phyloP scores from a whole-genome alignment of 2,113 vertebrate genomes.

The Crotalus horridus region DNA sequence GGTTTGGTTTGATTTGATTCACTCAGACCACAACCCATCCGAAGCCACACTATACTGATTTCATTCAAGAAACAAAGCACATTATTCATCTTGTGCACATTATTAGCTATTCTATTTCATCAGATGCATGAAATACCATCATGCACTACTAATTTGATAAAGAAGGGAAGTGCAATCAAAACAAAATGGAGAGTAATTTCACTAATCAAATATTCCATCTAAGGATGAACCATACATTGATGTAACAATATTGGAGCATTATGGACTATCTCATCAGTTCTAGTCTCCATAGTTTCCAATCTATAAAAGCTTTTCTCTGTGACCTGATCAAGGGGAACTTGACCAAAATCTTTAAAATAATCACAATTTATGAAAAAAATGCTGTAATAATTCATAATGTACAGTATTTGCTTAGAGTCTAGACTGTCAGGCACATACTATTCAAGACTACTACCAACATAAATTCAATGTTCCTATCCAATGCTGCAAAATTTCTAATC shows the following conservation, averaged over 20 bases:
- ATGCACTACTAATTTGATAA: neutral
- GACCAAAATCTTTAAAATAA: neutral
- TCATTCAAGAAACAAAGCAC: neutral
- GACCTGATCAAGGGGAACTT: neutral
- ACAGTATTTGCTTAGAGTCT: neutral
- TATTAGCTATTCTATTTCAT: neutral
- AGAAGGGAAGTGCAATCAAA: neutral
- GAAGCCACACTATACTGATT: neutral
- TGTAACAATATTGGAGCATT: neutral
- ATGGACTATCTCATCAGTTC: neutral
- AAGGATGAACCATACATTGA: neutral
- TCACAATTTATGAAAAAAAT: neutral
- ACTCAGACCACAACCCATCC: neutral
- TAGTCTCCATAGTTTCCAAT: neutral
- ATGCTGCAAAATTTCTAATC: neutral
- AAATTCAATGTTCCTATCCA: neutral
- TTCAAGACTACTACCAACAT: neutral
- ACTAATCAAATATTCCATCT: neutral
- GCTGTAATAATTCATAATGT: neutral
- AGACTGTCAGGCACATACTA: neutral
- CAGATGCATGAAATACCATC: neutral
- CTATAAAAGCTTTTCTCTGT: neutral
- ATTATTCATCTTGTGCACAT: neutral
- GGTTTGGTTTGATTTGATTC: neutral
- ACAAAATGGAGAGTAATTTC: neutral